Conservation (phyloP, 2,797 vertebrate genomes). For the Lateolabrax maculatus region DNA sequence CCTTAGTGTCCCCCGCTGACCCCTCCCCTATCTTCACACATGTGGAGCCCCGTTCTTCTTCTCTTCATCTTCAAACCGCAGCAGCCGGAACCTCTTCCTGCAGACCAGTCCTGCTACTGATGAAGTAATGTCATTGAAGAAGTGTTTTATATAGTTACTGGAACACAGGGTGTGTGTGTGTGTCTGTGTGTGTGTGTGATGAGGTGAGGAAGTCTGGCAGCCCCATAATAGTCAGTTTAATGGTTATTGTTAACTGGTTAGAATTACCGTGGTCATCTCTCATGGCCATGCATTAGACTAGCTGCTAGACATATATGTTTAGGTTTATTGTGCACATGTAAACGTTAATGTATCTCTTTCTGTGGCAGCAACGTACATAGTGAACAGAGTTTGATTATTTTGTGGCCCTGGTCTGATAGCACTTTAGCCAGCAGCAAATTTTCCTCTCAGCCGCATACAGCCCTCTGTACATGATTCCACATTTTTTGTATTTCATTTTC, state of each 20-base stretch:
- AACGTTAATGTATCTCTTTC: not conserved
- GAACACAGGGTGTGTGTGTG: slow-evolving; percentile 31
- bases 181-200: not conserved
- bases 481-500: not conserved
- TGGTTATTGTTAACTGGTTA: slow-evolving; percentile 6
- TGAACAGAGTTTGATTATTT: not conserved
- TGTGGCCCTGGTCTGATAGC: not conserved
- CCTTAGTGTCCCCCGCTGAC: not conserved
- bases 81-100: slow-evolving; percentile 39
- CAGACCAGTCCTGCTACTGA: not conserved
- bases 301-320: not conserved
- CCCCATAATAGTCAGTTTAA: slow-evolving; percentile 18
- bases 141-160: slow-evolving; percentile 56
- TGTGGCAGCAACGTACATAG: not conserved
- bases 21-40: slow-evolving; percentile 36
- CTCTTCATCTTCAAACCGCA: slow-evolving; percentile 60
- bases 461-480: not conserved
- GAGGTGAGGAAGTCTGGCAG: not conserved
- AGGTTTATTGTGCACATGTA: not conserved
- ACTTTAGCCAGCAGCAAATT: not conserved
- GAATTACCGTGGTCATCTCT: not conserved
- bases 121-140: slow-evolving; percentile 27
- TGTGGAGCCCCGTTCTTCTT: slow-evolving; percentile 40
- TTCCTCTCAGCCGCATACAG: not conserved
- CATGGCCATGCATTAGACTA: not conserved